Conservation (phyloP, 2,888 invertebrate species). For the Diloba caeruleocephala region DNA sequence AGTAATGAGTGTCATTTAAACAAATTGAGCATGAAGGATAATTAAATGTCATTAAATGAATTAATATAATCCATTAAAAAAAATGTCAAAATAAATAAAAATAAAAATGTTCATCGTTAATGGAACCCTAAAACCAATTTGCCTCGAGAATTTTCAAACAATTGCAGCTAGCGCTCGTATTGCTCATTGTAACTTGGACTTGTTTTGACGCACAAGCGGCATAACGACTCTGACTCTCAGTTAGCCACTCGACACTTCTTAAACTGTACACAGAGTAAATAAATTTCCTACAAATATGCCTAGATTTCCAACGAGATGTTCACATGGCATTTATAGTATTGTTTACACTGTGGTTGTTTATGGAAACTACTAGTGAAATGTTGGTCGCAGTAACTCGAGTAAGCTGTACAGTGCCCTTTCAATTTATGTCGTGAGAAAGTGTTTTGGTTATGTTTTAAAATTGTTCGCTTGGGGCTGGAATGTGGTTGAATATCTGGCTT, state of each 20-base stretch:
- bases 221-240: constrained; percentile 16
- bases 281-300: constrained; percentile 11
- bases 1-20: no score
- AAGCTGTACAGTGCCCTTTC: constrained; percentile 60
- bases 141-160: constrained; percentile 46
- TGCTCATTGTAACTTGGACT: constrained; percentile 51
- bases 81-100: not conserved
- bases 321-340: constrained; percentile 17
- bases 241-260: constrained; percentile 14
- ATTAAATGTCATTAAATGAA: not conserved
- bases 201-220: constrained; percentile 53
- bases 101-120: constrained; percentile 10
- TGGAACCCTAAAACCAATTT: constrained; percentile 38
- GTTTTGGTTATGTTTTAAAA: constrained; percentile 36
- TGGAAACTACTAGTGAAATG: constrained; percentile 49
- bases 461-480: constrained; percentile 26
- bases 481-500: constrained; percentile 13
- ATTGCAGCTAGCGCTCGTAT: constrained; percentile 40
- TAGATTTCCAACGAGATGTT: constrained; percentile 13
- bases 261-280: constrained; percentile 28
- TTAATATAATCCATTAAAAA: no score
- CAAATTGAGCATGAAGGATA: no score
- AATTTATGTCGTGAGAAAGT: constrained; percentile 63
- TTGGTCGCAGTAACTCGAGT: constrained; percentile 59
- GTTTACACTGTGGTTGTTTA: constrained; percentile 55